phyloP scores from a whole-genome alignment of 2,888 invertebrate genomes.

The Escarpia spicata region DNA sequence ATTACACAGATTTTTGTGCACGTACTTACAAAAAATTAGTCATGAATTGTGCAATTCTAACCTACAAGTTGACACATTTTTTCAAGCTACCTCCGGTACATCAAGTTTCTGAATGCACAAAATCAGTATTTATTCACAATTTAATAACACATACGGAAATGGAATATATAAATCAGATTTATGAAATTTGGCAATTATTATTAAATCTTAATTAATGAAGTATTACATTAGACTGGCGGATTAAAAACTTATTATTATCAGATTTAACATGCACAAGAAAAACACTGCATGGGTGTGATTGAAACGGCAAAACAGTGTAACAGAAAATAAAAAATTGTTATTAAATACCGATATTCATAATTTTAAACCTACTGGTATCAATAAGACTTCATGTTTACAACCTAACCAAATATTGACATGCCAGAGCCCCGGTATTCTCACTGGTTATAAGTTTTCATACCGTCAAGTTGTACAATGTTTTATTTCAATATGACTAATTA shows the following conservation, averaged over 20 bases:
- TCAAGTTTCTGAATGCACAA: too few relatives aligned
- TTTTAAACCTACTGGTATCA: not conserved
- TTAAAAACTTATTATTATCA: not conserved
- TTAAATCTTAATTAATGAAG: not conserved
- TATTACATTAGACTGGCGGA: not conserved
- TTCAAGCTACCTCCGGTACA: too few relatives aligned
- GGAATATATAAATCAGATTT: too few relatives aligned
- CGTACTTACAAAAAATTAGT: not conserved
- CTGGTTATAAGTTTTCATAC: not conserved
- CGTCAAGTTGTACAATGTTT: not conserved
- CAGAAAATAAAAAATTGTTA: too few relatives aligned
- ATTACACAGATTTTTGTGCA: not conserved
- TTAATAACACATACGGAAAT: too few relatives aligned
- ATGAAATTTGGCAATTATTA: too few relatives aligned
- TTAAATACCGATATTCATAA: not conserved
- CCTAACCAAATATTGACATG: not conserved
- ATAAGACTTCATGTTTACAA: not conserved
- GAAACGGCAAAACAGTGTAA: not conserved
- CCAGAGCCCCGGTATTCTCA: not conserved
- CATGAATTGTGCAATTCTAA: not conserved
- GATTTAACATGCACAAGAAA: not conserved
- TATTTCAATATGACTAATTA: not conserved
- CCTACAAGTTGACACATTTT: not conserved
- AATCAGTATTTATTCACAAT: too few relatives aligned
- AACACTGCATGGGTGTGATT: not conserved